Evolutionary conservation across 2,888 invertebrate genomes (phyloP).

Genomic region (Empis stercorea): DNA sequence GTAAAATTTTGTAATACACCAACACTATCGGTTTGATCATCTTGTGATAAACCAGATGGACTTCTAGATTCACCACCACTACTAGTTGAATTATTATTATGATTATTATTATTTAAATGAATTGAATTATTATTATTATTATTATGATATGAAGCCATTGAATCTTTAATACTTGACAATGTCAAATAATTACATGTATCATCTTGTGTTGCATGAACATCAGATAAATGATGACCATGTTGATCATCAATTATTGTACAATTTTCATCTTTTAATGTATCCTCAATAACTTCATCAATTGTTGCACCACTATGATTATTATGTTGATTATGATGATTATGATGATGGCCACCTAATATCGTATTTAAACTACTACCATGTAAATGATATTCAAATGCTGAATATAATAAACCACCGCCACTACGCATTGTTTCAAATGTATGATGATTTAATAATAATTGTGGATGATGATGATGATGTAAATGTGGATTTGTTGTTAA

Average conservation of each 20-base stretch:
- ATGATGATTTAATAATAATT: constrained; percentile 11
- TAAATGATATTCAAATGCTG: too few relatives aligned
- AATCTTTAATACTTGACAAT: constrained; percentile 26
- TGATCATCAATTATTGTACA: constrained; percentile 25
- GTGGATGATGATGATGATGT: constrained; percentile 14
- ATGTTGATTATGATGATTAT: too few relatives aligned
- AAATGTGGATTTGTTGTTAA: constrained; percentile 19
- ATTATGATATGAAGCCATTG: constrained; percentile 15
- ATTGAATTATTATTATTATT: constrained; percentile 20
- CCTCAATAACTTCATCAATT: constrained; percentile 36
- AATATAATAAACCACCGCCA: background rate
- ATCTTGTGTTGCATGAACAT: constrained; percentile 14
- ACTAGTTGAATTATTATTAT: constrained; percentile 26
- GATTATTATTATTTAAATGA: constrained; percentile 4
- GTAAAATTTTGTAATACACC: constrained; percentile 30
- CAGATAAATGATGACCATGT: constrained; percentile 19
- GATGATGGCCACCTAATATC: too few relatives aligned
- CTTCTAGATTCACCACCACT: constrained; percentile 32
- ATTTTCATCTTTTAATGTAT: constrained; percentile 35
- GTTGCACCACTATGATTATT: constrained; percentile 2
- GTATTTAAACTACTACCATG: too few relatives aligned
- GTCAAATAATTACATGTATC: constrained; percentile 27
- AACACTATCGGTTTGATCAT: constrained; percentile 5
- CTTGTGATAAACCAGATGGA: constrained; percentile 20
- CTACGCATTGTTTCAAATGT: background rate